phyloP scores from a whole-genome alignment of 2,113 vertebrate species.

The Zootoca vivipara region DNA sequence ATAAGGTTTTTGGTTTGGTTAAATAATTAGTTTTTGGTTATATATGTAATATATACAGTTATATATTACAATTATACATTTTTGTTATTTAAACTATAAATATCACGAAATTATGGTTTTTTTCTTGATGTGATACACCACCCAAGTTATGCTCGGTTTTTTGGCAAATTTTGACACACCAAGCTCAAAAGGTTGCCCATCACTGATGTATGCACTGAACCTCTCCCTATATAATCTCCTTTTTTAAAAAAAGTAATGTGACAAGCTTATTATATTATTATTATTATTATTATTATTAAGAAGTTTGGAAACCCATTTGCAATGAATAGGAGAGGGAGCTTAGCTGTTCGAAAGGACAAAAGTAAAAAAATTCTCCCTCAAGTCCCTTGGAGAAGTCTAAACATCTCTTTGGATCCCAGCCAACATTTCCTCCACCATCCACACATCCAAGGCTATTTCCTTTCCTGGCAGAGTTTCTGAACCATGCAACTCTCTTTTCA shows the following conservation, averaged over 20 bases:
- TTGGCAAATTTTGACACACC: no score
- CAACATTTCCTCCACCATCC: neutral
- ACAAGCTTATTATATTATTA: neutral
- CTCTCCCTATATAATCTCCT: no score
- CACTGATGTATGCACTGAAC: no score
- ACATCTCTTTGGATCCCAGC: neutral
- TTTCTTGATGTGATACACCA: no score
- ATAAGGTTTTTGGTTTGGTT: no score
- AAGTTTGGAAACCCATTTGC: neutral
- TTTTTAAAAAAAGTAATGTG: neutral
- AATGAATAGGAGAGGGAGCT: neutral
- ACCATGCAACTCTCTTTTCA: neutral
- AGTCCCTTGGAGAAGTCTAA: neutral
- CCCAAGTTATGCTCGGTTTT: no score
- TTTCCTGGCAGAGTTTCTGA: conserved; percentile 13
- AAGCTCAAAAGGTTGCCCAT: no score
- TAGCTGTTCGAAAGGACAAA: neutral
- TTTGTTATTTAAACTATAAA: no score
- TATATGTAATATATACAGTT: no score
- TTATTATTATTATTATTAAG: neutral
- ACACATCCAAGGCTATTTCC: neutral
- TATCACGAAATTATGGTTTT: no score
- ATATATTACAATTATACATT: no score
- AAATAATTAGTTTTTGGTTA: no score
- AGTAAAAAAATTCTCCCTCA: neutral